Evolutionary conservation across 2,888 invertebrate genomes (phyloP), one percentile per base, ranked within the genome.

Genomic region (Malthinus flaveolus): DNA sequence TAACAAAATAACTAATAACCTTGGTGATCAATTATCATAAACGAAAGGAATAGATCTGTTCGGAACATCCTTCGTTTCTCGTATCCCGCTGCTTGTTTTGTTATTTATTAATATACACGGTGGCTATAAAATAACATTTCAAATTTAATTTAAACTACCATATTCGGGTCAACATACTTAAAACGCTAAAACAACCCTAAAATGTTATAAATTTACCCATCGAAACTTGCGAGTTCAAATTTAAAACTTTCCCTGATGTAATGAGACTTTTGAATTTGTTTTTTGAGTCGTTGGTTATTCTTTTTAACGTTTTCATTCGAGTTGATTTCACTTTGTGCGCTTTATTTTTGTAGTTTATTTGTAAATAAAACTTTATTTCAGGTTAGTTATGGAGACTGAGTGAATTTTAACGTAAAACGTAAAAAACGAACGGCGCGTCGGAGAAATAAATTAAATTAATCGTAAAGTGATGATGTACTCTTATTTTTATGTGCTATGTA

Each of bases 401-500:
- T 31, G 32, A 34, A n/a, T 32, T 32, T 47, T 9, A 32, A 32
- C 23, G 23, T 23, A 23, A 23, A 23, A 23, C 23, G 13, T 12
- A 47, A 13, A 33, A 32, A 12, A 32, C n/a, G 11, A 32, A 47
- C 32, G 12, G 12, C 33, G 12, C 33, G 12, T 13, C 34, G 15
- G 11, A 12, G n/a, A 15, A 11, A 15, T 34, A 11, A 42, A 15
- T 15, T 42, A 32, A 50, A 35, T 11, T 10, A 47, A 52, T 12
- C 39, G 47, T 51, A 49, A 49, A 59, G 53, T 51, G 35, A 59
- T 44, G 48, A 56, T 56, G 56, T 52, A 60, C 56, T 56, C 56
- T 49, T 52, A 56, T 53, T 60, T 49, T 39, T 56, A 56, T 60
- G 60, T 60, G 45, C 35, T 56, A 56, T 60, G 56, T 60, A 49